phyloP scores from a whole-genome alignment of 2,113 vertebrate genomes.

The Chloropsis cyanopogon region DNA sequence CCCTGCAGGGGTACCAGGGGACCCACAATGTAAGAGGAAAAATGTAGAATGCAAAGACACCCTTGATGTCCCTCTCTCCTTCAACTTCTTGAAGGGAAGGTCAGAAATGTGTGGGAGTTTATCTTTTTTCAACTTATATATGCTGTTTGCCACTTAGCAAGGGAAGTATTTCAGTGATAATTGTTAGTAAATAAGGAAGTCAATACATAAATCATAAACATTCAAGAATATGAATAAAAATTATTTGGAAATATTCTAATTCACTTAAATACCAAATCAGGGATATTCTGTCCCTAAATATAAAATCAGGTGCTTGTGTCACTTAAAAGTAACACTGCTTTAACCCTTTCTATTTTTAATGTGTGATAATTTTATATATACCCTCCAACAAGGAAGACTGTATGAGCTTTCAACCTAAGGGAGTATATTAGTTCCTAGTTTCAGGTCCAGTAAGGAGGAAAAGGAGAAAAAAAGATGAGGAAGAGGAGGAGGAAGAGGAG shows the following conservation, averaged over 20 bases:
- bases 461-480: not conserved
- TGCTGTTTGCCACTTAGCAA: not conserved
- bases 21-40: not conserved
- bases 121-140: not conserved
- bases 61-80: not conserved
- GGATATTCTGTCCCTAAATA: not conserved
- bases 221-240: not conserved
- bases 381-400: not conserved
- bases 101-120: not conserved
- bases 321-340: not conserved
- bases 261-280: not conserved
- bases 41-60: not conserved
- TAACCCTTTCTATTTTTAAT: not conserved
- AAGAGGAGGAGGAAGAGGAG: not conserved
- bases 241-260: not conserved
- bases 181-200: not conserved
- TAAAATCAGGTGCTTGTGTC: not conserved
- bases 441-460: not conserved
- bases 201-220: not conserved
- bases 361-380: not conserved
- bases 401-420: not conserved
- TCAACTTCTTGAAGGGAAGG: not conserved
- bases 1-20: not conserved
- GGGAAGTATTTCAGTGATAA: not conserved
- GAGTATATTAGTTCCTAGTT: not conserved